These are phyloP conservation scores for Rhinatrema bivittatum DNA, from an alignment of 2,797 vertebrate species.

Conservation along the genomic window DNA sequence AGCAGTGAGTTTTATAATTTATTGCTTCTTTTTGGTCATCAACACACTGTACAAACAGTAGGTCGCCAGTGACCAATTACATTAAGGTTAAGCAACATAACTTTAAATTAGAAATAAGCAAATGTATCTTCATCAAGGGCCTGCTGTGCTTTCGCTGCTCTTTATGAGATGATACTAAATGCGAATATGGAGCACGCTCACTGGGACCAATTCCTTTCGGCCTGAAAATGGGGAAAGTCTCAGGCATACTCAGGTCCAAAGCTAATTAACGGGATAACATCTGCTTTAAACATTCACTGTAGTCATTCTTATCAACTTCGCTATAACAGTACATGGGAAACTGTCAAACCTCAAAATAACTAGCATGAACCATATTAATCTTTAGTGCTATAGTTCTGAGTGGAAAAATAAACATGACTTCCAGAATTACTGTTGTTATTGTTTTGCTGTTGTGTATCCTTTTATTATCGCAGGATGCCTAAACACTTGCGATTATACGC, in stretches of 20 bases:
- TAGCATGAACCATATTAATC: slow-evolving; percentile 48
- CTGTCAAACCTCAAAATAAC: slow-evolving; percentile 54
- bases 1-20: slow-evolving; percentile 54
- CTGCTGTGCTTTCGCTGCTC: slow-evolving; percentile 63
- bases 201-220: slow-evolving; percentile 69
- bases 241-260: slow-evolving; percentile 58
- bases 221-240: slow-evolving; percentile 63
- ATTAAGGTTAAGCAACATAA: slow-evolving; percentile 64
- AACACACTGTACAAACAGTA: slow-evolving; percentile 64
- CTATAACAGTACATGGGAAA: slow-evolving; percentile 46
- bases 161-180: slow-evolving; percentile 70
- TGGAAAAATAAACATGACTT: slow-evolving; percentile 29
- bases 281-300: slow-evolving; percentile 59
- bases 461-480: too few relatives aligned
- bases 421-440: slow-evolving; percentile 26
- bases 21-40: slow-evolving; percentile 61
- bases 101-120: slow-evolving; percentile 66
- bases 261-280: slow-evolving; percentile 75
- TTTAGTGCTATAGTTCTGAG: slow-evolving; percentile 16
- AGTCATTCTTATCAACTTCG: slow-evolving; percentile 58
- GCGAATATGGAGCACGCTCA: slow-evolving; percentile 66
- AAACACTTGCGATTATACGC: too few relatives aligned
- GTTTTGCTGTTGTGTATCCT: slow-evolving; percentile 4
- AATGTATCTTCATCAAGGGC: slow-evolving; percentile 64
- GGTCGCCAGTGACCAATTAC: slow-evolving; percentile 85